Evolutionary conservation across 2,797 vertebrate genomes (phyloP).

Genomic region (Nyctalus aviator): DNA sequence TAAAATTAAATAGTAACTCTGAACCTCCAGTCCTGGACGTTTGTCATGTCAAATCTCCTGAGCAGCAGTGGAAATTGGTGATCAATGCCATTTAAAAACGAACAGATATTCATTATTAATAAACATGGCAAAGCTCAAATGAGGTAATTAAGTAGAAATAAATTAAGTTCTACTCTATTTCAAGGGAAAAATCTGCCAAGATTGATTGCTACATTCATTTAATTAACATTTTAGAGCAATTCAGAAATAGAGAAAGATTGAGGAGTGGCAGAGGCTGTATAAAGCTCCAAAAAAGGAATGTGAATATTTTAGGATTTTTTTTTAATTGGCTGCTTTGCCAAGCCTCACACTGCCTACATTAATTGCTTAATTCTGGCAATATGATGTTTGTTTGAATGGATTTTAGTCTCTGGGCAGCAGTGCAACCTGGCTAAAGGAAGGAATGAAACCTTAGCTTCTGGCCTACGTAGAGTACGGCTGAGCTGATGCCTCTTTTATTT

Average conservation of each 20-base stretch:
- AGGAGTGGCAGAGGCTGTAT: not conserved
- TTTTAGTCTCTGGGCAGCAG: conserved; percentile 25
- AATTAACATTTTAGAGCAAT: conserved; percentile 71
- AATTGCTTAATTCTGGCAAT: conserved; percentile 44
- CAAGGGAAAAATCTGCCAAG: conserved; percentile 36
- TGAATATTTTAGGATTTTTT: conserved; percentile 30
- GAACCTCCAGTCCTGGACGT: conserved; percentile 71
- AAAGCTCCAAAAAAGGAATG: conserved; percentile 32
- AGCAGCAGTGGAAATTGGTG: conserved; percentile 72
- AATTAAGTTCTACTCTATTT: conserved; percentile 71
- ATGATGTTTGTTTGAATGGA: not conserved
- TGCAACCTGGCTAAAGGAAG: not conserved
- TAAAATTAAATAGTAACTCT: conserved; percentile 79
- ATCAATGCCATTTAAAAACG: conserved; percentile 78
- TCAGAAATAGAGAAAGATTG: conserved; percentile 62
- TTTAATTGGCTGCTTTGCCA: not conserved
- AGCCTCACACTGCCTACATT: not conserved
- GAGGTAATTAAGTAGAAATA: conserved; percentile 78
- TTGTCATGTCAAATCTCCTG: conserved; percentile 77
- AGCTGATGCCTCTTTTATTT: not conserved
- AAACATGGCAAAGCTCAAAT: conserved; percentile 75
- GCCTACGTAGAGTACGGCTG: not conserved
- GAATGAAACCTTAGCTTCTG: not conserved
- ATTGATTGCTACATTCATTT: conserved; percentile 72
- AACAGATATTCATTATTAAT: conserved; percentile 82